Conservation (phyloP, 2,797 vertebrate genomes). For the Gymnoscopelus microlampas region DNA sequence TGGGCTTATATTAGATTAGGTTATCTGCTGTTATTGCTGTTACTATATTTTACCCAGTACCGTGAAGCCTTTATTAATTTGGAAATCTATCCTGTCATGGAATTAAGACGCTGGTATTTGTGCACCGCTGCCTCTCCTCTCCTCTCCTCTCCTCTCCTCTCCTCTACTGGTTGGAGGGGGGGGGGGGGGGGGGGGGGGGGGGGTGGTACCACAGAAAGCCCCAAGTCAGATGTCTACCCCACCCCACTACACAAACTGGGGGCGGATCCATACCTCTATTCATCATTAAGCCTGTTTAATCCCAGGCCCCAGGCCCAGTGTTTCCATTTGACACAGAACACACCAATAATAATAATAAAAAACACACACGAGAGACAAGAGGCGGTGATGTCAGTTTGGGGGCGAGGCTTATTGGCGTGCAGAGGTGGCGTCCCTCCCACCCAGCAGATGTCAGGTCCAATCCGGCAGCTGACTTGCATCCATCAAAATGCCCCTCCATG, state of each 20-base stretch:
- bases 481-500: constrained; percentile 37
- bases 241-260: constrained; percentile 73
- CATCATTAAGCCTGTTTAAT: constrained; percentile 77
- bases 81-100: constrained; percentile 77
- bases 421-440: constrained; percentile 61
- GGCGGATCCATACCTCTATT: constrained; percentile 73
- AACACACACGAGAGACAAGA: constrained; percentile 46
- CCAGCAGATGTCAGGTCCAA: constrained; percentile 55
- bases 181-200: constrained; percentile 34
- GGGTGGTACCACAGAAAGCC: constrained; percentile 48
- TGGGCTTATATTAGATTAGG: constrained; percentile 84
- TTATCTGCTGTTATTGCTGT: constrained; percentile 84
- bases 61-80: constrained; percentile 82
- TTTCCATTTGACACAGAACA: constrained; percentile 69
- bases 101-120: constrained; percentile 72
- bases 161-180: constrained; percentile 32
- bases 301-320: constrained; percentile 62
- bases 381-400: constrained; percentile 60
- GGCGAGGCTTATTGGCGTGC: constrained; percentile 56
- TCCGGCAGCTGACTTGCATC: constrained; percentile 59
- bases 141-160: constrained; percentile 29
- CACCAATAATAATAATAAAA: constrained; percentile 46
- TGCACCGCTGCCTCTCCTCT: constrained; percentile 38
- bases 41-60: constrained; percentile 83
- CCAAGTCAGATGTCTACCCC: constrained; percentile 71